Base-by-base conservation (phyloP, 2,888 invertebrate genomes). In the Physocephala rufipes region DNA sequence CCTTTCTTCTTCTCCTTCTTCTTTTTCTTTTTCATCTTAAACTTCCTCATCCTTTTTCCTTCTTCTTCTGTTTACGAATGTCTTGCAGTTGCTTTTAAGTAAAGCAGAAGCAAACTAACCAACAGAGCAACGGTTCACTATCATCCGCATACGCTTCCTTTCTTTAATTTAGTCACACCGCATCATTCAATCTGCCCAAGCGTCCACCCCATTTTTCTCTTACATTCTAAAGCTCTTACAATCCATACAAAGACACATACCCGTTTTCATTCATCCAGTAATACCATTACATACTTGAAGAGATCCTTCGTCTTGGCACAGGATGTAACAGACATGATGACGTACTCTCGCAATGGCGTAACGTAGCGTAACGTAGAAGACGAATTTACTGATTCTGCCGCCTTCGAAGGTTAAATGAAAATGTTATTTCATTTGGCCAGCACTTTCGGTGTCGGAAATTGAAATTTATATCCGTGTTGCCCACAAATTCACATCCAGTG, bases 351-450 rank as follows among this genome's bases (percentile, higher is more conserved):
- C n/a, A n/a, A n/a, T n/a, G n/a, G n/a, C n/a, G n/a, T n/a, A n/a
- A n/a, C n/a, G n/a, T n/a, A n/a, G n/a, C n/a, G 72, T 67, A 74
- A 30, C 72, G 71, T 19, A 21, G 53, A 15, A 55, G 74, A 68
- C 74, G 72, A 36, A 4, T 4, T 4, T 9, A 9, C 4, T 4
- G 36, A 36, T 9, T 36, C 36, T 36, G n/a, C n/a, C n/a, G n/a
- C n/a, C 63, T 71, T 70, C 81, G 62, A 78, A 75, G 76, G 76
- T 76, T 76, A 77, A 77, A 76, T 74, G 76, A 77, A 77, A 77
- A 76, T 77, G 76, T 77, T 77, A 77, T 77, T 77, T 76, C 76
- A 76, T 77, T 77, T 77, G 75, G 75, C 75, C 74, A 71, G 76
- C 76, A 73, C 74, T 72, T 71, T 71, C 74, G 73, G 76, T 74